Evolutionary conservation across 1,140 invertebrate genomes (phyloP).

Genomic region (Ceratina calcarata): DNA sequence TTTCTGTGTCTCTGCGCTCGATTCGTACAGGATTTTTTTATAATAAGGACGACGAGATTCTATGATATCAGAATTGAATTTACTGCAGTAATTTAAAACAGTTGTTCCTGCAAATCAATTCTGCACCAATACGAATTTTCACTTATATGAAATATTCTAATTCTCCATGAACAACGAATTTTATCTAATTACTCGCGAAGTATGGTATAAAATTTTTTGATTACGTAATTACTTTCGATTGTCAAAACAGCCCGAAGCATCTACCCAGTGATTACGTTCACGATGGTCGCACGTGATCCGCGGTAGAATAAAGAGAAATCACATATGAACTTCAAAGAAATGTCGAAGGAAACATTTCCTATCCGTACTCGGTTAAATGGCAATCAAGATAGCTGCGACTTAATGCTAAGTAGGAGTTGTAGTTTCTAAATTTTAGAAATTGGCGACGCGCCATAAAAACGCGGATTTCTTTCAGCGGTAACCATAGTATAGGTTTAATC

Average conservation of each 20-base stretch:
- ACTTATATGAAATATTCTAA: too few species aligned
- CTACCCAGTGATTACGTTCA: background rate
- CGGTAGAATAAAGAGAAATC: background rate
- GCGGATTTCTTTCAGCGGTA: background rate
- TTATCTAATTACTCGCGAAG: too few species aligned
- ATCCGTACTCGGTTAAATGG: background rate
- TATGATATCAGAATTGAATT: background rate
- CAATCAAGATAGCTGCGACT: background rate
- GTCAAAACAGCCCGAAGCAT: background rate
- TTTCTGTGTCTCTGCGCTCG: background rate
- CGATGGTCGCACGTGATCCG: background rate
- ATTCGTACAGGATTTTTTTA: background rate
- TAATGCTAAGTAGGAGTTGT: background rate
- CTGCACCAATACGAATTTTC: too few species aligned
- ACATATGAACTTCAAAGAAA: background rate
- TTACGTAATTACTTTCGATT: slow-evolving; percentile 12
- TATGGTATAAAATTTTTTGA: background rate
- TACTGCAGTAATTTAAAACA: too few species aligned
- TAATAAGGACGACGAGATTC: background rate
- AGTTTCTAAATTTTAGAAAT: slow-evolving; percentile 7
- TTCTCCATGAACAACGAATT: too few species aligned
- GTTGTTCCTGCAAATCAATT: too few species aligned
- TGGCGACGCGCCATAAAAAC: background rate
- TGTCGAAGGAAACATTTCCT: background rate
- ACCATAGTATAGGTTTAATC: background rate